Evolutionary conservation across 2,888 invertebrate genomes (phyloP).

Genomic region (Acheta domesticus): DNA sequence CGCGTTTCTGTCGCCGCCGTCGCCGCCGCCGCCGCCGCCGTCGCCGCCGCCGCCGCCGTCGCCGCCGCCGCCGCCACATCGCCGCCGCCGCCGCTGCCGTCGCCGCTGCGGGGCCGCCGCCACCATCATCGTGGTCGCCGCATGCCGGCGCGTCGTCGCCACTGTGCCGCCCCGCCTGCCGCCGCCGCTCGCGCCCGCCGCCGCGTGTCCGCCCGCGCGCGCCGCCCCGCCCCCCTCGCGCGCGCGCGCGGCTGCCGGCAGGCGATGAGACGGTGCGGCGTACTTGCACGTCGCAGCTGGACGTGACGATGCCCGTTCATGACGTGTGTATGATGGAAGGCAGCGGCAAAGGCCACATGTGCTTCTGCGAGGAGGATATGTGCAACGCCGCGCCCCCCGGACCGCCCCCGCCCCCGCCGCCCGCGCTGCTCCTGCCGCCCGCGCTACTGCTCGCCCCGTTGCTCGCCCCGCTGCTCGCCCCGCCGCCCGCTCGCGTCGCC

Average conservation of each 20-base stretch:
- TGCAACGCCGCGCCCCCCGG: constrained; percentile 63
- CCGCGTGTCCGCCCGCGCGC: constrained; percentile 43
- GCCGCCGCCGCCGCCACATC: neutral
- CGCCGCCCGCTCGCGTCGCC: constrained; percentile 20
- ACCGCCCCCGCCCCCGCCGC: constrained; percentile 33
- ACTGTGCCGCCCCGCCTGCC: neutral
- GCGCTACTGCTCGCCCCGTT: neutral
- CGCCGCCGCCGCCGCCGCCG: neutral
- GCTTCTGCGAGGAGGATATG: constrained; percentile 97
- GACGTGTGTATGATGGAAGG: constrained; percentile 99
- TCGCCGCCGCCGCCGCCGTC: neutral
- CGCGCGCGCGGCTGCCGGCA: constrained; percentile 43
- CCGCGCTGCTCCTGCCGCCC: constrained; percentile 40
- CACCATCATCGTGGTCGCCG: neutral
- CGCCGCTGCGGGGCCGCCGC: neutral
- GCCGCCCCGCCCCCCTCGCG: neutral
- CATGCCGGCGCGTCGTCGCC: neutral
- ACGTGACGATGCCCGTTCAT: constrained; percentile 94
- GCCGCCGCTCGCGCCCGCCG: neutral
- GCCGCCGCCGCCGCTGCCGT: neutral
- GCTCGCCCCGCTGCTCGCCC: constrained; percentile 5
- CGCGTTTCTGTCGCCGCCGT: neutral
- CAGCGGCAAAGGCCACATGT: constrained; percentile 96
- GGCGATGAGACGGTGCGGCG: constrained; percentile 87
- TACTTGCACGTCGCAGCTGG: constrained; percentile 88